Evolutionary conservation across 2,888 invertebrate genomes (phyloP), one percentile per base, ranked within the genome.

Genomic region (Pyrrhosoma nymphula): DNA sequence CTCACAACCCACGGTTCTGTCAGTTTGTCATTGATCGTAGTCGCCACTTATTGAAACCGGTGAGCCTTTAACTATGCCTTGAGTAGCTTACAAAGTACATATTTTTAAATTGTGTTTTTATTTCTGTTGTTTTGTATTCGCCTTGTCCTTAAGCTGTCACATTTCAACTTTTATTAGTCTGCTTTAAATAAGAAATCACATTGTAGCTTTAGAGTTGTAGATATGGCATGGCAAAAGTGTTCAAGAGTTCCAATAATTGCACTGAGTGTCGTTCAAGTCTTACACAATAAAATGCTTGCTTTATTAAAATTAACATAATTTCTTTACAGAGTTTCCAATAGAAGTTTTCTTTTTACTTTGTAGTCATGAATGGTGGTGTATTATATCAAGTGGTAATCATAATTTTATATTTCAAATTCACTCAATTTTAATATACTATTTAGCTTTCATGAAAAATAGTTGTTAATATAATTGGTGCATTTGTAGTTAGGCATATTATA

Each of bases 11-110:
- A 97, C 98, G 98, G 97, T 99, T 99, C 98, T 99, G 99, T 98
- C 99, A 99, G 97, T 98, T 99, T 98, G 98, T 99, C 97, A 98
- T 99, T 97, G 99, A 99, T 97, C 98, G 99, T 97, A 99, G 99
- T 97, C 98, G 99, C 97, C 98, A 99, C 98, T 98, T 99, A 97
- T 98, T 99, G 97, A 98, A 98, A 98, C 99, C 99, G 99, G 99
- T 99, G 98, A 98, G 98, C 97, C 95, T 89, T 89, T 56, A 56
- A 56, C 16, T 90, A 75, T 95, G 89, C 82, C 95, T 95, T 95
- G 63, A 60, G 82, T 82, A 95, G 90, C 90, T 56, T 88, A 90
- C 20, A 75, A 88, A 95, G 39, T 82, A 18, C 35, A 35, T 82
- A 35, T 82, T 30, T 82, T 82, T 4, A 14, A 30, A 35, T 55